phyloP scores from a whole-genome alignment of 2,113 vertebrate genomes.

The Cricetomys ansorgei region DNA sequence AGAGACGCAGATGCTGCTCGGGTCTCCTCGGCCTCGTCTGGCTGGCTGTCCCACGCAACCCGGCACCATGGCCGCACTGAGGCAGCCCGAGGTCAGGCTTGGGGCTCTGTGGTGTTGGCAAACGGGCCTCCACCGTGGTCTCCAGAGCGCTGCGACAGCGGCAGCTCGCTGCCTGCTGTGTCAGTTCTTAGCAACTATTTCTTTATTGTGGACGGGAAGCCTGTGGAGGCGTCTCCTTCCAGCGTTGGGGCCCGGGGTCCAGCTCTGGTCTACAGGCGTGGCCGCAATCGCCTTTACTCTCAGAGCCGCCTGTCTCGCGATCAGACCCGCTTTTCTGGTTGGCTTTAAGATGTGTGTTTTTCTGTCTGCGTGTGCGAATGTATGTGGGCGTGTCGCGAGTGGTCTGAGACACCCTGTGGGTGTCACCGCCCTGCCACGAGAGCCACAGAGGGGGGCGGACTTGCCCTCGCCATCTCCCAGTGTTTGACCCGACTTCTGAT shows the following conservation, averaged over 20 bases:
- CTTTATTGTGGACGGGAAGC: neutral
- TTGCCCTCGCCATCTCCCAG: no score
- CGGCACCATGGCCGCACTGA: fast-evolving
- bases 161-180: neutral
- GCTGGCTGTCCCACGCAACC: no score
- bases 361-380: neutral
- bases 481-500: fast-evolving
- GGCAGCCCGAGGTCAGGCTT: no score
- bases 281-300: neutral
- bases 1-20: neutral
- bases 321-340: neutral
- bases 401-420: neutral
- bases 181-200: neutral
- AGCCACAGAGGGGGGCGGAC: neutral
- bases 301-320: neutral
- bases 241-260: neutral
- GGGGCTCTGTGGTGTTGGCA: neutral
- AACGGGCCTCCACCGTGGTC: no score
- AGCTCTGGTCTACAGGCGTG: neutral
- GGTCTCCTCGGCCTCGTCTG: fast-evolving
- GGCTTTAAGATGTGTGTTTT: neutral
- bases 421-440: neutral
- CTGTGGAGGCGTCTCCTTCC: no score
- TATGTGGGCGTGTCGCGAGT: neutral
- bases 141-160: no score